phyloP scores from a whole-genome alignment of 2,888 invertebrate genomes.

The Ypsolopha scabrella region DNA sequence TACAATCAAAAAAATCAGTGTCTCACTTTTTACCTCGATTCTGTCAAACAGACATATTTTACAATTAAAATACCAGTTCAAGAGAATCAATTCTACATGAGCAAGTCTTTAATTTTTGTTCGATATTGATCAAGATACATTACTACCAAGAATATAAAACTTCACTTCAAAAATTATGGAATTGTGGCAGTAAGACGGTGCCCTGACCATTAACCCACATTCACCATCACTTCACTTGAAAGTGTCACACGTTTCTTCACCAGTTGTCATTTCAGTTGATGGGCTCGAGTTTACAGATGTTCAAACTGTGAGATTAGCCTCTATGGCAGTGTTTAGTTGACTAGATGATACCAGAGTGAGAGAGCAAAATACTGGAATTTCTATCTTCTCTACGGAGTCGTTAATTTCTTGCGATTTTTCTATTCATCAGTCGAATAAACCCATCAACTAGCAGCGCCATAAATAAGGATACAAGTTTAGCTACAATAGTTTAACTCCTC shows the following conservation, averaged over 20 bases:
- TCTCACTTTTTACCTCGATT: neutral
- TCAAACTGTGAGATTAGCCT: neutral
- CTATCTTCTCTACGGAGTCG: too few relatives aligned
- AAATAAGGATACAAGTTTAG: too few relatives aligned
- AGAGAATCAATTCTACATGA: neutral
- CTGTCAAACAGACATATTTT: neutral
- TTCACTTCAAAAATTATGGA: neutral
- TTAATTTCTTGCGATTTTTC: too few relatives aligned
- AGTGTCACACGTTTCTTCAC: neutral
- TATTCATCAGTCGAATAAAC: too few relatives aligned
- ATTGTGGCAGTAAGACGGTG: neutral
- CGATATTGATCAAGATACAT: too few relatives aligned
- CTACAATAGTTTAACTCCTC: too few relatives aligned
- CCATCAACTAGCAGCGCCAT: too few relatives aligned
- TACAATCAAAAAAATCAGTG: neutral
- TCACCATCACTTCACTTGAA: neutral
- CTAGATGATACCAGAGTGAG: neutral
- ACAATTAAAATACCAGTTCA: neutral
- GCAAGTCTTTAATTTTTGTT: neutral
- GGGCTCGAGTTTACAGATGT: neutral
- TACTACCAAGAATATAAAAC: neutral
- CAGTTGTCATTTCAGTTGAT: neutral
- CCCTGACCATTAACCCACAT: neutral
- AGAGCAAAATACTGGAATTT: neutral
- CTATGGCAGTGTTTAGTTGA: neutral